Percentiles rank a stretch among this genome's conserved stretches.
Evolutionary conservation across 2,888 invertebrate species (phyloP).

Genomic region (Acronicta psi): DNA sequence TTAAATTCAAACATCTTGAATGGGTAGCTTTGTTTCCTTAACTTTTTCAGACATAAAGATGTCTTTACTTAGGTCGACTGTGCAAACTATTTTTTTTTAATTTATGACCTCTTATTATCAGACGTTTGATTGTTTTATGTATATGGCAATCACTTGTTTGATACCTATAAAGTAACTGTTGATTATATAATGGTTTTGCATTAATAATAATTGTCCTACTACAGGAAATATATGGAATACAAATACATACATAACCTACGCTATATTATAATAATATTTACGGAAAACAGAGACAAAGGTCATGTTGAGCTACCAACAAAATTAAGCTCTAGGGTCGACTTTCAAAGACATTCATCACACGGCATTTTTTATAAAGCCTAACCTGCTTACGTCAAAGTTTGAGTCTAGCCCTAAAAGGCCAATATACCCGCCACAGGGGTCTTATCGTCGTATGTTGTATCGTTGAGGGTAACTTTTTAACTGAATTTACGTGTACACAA

Average conservation of each 20-base stretch:
- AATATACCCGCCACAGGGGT: constrained; percentile 4
- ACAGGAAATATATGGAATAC: too few relatives aligned
- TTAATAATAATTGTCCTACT: too few relatives aligned
- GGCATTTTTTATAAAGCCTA: too few relatives aligned
- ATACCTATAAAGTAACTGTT: too few relatives aligned
- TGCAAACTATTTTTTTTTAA: background rate
- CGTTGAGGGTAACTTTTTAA: constrained; percentile 59
- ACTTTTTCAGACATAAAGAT: constrained; percentile 16
- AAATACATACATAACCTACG: too few relatives aligned
- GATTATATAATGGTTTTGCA: too few relatives aligned
- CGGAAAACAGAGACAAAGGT: too few relatives aligned
- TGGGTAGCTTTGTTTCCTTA: constrained; percentile 37
- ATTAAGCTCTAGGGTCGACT: background rate
- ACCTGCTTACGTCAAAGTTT: constrained; percentile 4
- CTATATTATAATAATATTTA: too few relatives aligned
- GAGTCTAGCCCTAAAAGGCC: constrained; percentile 7
- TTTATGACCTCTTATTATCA: too few relatives aligned
- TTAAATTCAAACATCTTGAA: constrained; percentile 44
- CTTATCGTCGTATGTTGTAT: constrained; percentile 20
- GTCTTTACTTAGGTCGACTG: background rate
- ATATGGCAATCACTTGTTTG: too few relatives aligned
- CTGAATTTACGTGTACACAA: constrained; percentile 69
- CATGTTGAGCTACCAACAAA: background rate
- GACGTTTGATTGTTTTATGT: too few relatives aligned
- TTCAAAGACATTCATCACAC: background rate